These are phyloP conservation scores for Microctenopoma stevenorrisi DNA, from an alignment of 2,797 vertebrate species.

Conservation along the genomic window DNA sequence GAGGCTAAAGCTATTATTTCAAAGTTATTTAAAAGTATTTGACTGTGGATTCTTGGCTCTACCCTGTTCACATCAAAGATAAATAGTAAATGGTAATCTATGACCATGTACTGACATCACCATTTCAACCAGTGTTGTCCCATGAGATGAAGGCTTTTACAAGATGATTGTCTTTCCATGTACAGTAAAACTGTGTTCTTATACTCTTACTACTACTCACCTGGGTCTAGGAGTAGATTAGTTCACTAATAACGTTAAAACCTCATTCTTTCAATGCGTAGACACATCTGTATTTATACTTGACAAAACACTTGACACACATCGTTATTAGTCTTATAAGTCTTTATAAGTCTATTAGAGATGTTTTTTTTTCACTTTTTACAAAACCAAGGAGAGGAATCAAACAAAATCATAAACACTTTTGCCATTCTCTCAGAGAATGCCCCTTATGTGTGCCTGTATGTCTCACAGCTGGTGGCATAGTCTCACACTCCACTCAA, in stretches of 20 bases:
- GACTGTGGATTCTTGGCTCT: not conserved
- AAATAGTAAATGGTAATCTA: not conserved
- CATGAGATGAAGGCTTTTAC: constrained; percentile 2
- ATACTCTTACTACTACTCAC: constrained; percentile 33
- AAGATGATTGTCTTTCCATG: not conserved
- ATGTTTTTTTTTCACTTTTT: constrained; percentile 80
- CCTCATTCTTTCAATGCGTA: constrained; percentile 22
- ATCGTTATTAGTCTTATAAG: constrained; percentile 67
- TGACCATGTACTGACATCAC: not conserved
- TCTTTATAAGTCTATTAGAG: constrained; percentile 86
- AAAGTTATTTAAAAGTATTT: not conserved
- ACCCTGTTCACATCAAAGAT: constrained; percentile 7
- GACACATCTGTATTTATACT: constrained; percentile 32
- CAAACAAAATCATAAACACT: constrained; percentile 76
- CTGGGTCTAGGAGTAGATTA: constrained; percentile 12
- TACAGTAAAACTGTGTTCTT: constrained; percentile 15
- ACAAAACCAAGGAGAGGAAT: constrained; percentile 83
- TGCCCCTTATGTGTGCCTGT: constrained; percentile 73
- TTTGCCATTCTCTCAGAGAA: constrained; percentile 84
- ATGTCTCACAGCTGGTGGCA: constrained; percentile 69
- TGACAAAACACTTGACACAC: constrained; percentile 65
- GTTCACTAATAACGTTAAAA: constrained; percentile 17
- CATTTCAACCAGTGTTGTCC: constrained; percentile 15
- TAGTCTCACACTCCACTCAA: constrained; percentile 81
- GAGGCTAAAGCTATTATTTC: constrained; percentile 1